These are phyloP conservation scores for Uria lomvia DNA, from an alignment of 2,113 vertebrate genomes.

Conservation along the genomic window DNA sequence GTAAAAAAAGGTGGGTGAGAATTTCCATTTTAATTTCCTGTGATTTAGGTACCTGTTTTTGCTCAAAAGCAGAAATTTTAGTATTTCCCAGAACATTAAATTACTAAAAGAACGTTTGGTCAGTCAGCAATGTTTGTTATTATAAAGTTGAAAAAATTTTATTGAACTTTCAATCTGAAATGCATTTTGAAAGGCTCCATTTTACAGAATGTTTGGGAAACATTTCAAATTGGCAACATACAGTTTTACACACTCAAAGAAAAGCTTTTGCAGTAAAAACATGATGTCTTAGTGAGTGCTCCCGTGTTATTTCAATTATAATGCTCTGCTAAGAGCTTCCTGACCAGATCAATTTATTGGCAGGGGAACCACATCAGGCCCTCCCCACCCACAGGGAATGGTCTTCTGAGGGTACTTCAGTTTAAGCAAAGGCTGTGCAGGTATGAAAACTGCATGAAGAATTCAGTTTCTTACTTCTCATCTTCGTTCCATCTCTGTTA, in stretches of 20 bases:
- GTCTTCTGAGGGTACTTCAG: background rate
- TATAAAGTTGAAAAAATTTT: background rate
- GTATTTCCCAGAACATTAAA: background rate
- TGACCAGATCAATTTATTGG: background rate
- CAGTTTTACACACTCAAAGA: background rate
- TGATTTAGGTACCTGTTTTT: background rate
- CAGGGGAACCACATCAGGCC: background rate
- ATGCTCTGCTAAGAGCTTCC: background rate
- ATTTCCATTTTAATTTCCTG: background rate
- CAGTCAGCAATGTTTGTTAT: background rate
- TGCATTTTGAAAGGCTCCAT: background rate
- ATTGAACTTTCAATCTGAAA: background rate
- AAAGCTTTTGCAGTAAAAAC: background rate
- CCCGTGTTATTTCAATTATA: background rate
- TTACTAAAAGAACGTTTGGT: background rate
- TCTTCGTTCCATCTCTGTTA: background rate
- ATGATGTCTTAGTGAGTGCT: background rate
- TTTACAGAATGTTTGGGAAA: background rate
- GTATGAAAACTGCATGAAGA: background rate
- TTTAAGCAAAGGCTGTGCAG: background rate
- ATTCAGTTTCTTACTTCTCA: background rate
- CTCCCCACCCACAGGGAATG: rapidly evolving
- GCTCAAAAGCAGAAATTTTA: background rate
- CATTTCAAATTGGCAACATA: background rate
- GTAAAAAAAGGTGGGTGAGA: background rate